These are phyloP conservation scores for Philonicus albiceps DNA, from an alignment of 2,888 invertebrate species.

Conservation along the genomic window DNA sequence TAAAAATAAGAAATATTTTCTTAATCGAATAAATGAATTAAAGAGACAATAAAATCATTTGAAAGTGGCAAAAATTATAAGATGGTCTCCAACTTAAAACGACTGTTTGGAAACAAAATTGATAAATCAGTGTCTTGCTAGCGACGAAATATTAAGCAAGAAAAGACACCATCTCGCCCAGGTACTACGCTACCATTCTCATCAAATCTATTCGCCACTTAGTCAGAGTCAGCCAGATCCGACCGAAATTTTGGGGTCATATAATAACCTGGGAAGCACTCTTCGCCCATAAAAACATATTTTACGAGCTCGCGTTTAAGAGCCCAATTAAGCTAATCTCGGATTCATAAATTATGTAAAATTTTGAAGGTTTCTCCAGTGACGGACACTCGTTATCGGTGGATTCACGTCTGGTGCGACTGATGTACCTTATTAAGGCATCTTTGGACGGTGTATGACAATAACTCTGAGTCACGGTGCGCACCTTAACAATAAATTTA, in stretches of 20 bases:
- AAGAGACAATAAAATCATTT: background rate
- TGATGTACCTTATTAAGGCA: background rate
- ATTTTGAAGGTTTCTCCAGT: constrained; percentile 7
- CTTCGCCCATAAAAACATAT: constrained; percentile 21
- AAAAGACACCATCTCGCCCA: background rate
- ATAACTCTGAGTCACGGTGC: constrained; percentile 10
- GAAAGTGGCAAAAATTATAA: background rate
- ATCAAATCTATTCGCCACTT: background rate
- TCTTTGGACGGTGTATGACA: background rate
- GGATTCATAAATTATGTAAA: constrained; percentile 41
- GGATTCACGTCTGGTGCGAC: background rate
- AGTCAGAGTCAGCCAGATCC: background rate
- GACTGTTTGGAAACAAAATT: background rate
- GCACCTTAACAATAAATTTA: background rate
- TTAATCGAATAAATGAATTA: background rate
- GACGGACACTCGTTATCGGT: constrained; percentile 14
- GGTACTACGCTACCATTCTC: background rate
- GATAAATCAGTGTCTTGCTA: background rate
- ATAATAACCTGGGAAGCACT: constrained; percentile 26
- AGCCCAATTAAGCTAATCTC: constrained; percentile 40
- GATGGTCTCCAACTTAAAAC: background rate
- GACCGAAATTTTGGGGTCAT: background rate
- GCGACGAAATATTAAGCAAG: background rate
- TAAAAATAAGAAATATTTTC: background rate
- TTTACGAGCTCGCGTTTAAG: constrained; percentile 41